phyloP scores from a whole-genome alignment of 2,113 vertebrate species.

The Solea senegalensis region DNA sequence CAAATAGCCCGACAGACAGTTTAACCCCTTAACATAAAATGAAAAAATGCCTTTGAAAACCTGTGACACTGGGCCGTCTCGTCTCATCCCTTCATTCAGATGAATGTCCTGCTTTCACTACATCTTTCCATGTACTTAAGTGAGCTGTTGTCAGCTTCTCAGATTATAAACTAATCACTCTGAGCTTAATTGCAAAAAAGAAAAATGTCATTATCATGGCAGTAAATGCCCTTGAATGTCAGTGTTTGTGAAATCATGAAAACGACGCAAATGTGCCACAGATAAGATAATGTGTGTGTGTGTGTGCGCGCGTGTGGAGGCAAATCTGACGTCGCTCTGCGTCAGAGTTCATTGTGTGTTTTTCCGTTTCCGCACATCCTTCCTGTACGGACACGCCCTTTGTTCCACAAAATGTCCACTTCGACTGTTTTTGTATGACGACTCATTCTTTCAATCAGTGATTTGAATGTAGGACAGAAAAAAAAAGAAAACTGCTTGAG shows the following conservation, averaged over 20 bases:
- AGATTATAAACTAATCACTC: neutral
- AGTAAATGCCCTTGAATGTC: neutral
- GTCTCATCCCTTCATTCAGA: neutral
- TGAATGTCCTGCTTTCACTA: neutral
- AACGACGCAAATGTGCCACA: conserved; percentile 15
- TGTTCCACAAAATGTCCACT: neutral
- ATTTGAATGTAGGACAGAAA: conserved; percentile 6
- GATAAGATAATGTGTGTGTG: conserved; percentile 7
- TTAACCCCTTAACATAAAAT: neutral
- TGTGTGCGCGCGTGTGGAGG: too few species aligned
- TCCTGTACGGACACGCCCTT: neutral
- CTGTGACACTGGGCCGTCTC: neutral
- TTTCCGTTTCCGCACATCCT: neutral
- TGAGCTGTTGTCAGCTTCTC: conserved; percentile 3
- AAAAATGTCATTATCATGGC: neutral
- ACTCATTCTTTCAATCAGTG: conserved; percentile 40
- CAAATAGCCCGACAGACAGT: neutral
- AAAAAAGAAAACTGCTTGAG: neutral
- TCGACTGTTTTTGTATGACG: conserved; percentile 20
- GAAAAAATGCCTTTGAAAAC: too few species aligned
- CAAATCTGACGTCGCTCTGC: neutral
- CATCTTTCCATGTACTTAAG: neutral
- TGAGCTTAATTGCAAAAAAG: neutral
- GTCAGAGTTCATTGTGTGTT: neutral
- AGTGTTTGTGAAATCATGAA: neutral